phyloP scores from a whole-genome alignment of 2,797 vertebrate species.

The Chlorospingus flavigularis region DNA sequence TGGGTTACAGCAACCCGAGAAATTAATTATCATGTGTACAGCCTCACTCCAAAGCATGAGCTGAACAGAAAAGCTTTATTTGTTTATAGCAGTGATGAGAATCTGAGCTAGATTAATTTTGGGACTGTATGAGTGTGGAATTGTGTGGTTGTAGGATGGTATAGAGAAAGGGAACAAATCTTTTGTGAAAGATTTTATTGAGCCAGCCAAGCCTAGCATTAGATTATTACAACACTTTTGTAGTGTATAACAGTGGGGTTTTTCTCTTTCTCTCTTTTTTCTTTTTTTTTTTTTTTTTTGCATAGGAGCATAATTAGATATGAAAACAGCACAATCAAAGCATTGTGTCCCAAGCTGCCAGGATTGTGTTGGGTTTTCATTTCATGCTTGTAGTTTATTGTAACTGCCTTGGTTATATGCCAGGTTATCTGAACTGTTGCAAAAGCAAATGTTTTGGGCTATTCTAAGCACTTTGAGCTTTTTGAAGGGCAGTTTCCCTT shows the following conservation, averaged over 20 bases:
- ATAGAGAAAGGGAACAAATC: background rate
- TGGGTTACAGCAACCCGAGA: background rate
- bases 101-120: background rate
- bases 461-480: background rate
- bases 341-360: background rate
- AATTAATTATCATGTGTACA: background rate
- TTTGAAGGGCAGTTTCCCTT: background rate
- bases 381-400: background rate
- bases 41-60: background rate
- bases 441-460: conserved; percentile 5
- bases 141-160: background rate
- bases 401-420: conserved; percentile 15
- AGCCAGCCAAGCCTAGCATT: background rate
- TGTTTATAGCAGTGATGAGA: background rate
- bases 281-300: background rate
- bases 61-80: background rate
- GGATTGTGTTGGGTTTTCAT: background rate
- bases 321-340: background rate
- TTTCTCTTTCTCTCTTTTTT: rapidly evolving
- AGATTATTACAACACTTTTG: background rate
- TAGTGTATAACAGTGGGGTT: background rate
- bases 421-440: conserved; percentile 8
- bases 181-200: background rate
- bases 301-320: background rate
- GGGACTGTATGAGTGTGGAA: background rate